Evolutionary conservation across 2,113 vertebrate species (phyloP), one percentile per base, ranked within the genome.

Genomic region (Dryoscopus gambensis): DNA sequence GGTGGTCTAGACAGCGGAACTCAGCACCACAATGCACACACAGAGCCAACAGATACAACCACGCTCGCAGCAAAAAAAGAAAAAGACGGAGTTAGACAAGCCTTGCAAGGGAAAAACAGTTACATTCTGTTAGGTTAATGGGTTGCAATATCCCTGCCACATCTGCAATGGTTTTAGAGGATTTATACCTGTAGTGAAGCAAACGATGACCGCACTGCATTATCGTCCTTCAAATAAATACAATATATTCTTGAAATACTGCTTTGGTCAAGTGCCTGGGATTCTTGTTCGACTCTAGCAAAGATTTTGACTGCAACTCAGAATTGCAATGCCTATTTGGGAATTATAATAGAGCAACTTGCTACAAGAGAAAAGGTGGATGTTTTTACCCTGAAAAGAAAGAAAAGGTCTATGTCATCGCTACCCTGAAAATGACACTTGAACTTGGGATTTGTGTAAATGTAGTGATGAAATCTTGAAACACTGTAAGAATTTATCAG

Each of bases 71-170:
- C 27, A 68, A 83, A 90, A 55, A 83, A 65, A 69, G 16, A 55
- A 55, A 89, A 74, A 77, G 42, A 88, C 53, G 0, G 3, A 95
- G 67, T 67, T 79, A 93, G 86, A 93, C 86, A 95, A 95, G 91
- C 46, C 69, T 67, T 81, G 80, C 64, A 64, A 95, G 73, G 94
- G 95, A 96, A 92, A 96, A 95, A 93, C 94, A 92, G 93, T 74
- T 95, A 90, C 53, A 37, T 97, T 94, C 76, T 67, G 69, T 90
- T 92, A 93, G 94, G 96, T 97, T 97, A 97, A 96, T 97, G 93
- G 96, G 93, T 95, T 96, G 89, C 96, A 95, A 91, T 96, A 92
- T 93, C 76, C 93, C 94, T 95, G 94, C 91, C 95, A 97, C 94
- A 96, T 95, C 94, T 97, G 93, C 86, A 95, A 89, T 84, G 91